These are phyloP conservation scores for Ondatra zibethicus DNA, from an alignment of 2,113 vertebrate genomes.

Conservation along the genomic window DNA sequence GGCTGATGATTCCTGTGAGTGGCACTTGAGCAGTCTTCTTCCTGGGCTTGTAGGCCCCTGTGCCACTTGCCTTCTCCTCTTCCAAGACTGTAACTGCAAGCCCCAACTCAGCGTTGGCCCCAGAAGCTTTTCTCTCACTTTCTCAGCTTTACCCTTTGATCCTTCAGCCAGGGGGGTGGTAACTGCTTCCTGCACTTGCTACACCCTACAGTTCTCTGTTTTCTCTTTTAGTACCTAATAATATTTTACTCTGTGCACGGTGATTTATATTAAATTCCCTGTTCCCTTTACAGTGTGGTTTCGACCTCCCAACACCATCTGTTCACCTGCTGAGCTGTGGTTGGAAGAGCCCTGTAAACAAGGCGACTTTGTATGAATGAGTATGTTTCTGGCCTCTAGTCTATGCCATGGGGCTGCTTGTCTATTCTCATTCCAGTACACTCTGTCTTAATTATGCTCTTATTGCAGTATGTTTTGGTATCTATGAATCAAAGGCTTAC, in stretches of 20 bases:
- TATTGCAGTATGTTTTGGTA: background rate
- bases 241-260: slow-evolving; percentile 19
- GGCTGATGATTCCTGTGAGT: background rate
- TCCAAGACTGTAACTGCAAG: background rate
- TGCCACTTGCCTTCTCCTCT: background rate
- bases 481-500: background rate
- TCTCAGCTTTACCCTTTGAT: slow-evolving; percentile 19
- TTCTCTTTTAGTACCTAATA: slow-evolving; percentile 25
- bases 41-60: background rate
- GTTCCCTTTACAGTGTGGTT: slow-evolving; percentile 39
- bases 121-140: background rate
- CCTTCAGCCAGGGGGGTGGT: background rate
- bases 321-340: background rate
- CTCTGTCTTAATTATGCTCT: background rate
- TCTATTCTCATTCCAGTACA: background rate
- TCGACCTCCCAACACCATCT: slow-evolving; percentile 17
- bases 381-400: background rate
- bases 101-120: background rate
- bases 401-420: background rate
- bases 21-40: background rate
- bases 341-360: background rate
- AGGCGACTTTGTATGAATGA: slow-evolving; percentile 27
- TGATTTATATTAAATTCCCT: slow-evolving; percentile 42
- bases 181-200: slow-evolving; percentile 24
- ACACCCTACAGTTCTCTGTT: background rate